Percentiles rank a stretch among this genome's conserved stretches.
These are phyloP conservation scores for Danio albolineatus DNA, from an alignment of 2,797 vertebrate genomes.

Conservation along the genomic window DNA sequence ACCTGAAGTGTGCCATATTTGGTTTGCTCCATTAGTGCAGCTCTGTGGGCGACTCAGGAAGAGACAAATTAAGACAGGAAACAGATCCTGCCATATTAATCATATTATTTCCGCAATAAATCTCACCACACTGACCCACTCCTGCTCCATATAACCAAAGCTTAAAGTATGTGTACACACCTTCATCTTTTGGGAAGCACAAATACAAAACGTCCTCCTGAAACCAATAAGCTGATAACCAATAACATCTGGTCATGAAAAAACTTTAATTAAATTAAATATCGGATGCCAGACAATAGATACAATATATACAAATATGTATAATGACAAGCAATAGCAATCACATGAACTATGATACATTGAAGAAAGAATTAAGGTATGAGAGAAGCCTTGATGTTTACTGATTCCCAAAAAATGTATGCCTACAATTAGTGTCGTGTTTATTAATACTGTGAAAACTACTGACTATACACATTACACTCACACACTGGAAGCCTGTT, in stretches of 20 bases:
- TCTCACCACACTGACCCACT: conserved; percentile 40
- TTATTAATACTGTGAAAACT: too few relatives aligned
- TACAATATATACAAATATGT: too few relatives aligned
- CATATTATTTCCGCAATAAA: conserved; percentile 19
- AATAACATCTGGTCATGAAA: too few relatives aligned
- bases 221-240: background rate
- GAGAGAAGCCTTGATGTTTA: background rate
- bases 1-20: background rate
- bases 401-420: background rate
- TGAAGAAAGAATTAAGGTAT: too few relatives aligned
- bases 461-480: background rate
- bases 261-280: too few relatives aligned
- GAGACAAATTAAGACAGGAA: background rate
- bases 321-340: too few relatives aligned
- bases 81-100: conserved; percentile 34
- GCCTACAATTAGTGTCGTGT: background rate
- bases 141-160: conserved; percentile 1
- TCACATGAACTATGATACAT: too few relatives aligned
- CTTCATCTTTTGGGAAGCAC: background rate
- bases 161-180: conserved; percentile 34
- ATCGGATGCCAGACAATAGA: too few relatives aligned
- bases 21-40: background rate
- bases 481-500: background rate
- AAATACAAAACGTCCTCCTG: background rate
- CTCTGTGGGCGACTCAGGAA: background rate